Evolutionary conservation across 2,113 vertebrate genomes (phyloP).

Genomic region (Petroica traversi): DNA sequence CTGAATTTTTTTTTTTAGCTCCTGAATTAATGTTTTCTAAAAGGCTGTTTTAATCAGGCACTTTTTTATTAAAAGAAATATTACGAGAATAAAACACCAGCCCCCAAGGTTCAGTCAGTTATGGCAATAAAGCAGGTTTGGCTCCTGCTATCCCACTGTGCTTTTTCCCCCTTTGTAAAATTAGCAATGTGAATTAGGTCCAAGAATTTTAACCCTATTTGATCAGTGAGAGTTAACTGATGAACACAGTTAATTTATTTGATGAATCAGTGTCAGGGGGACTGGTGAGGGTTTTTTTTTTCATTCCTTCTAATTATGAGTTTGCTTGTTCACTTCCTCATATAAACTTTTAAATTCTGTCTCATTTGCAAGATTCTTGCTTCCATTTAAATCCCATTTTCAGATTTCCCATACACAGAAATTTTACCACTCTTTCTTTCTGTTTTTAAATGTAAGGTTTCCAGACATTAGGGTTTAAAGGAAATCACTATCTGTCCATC

Average conservation of each 20-base stretch:
- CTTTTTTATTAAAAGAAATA: conserved; percentile 63
- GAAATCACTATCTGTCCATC: neutral
- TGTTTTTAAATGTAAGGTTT: neutral
- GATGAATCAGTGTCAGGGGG: conserved; percentile 38
- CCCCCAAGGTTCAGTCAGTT: conserved; percentile 22
- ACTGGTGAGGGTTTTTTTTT: neutral
- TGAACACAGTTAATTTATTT: conserved; percentile 57
- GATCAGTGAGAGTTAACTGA: conserved; percentile 53
- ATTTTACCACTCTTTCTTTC: neutral
- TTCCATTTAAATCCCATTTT: neutral
- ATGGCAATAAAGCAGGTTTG: neutral
- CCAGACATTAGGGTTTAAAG: neutral
- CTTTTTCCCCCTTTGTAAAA: neutral
- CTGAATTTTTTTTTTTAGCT: conserved; percentile 66
- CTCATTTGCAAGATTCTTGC: neutral
- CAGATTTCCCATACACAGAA: neutral
- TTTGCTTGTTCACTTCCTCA: neutral
- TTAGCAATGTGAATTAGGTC: conserved; percentile 42
- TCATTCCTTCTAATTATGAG: neutral
- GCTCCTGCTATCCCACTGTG: neutral
- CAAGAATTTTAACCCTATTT: conserved; percentile 57
- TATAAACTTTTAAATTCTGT: neutral
- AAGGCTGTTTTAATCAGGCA: conserved; percentile 72
- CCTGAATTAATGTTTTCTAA: conserved; percentile 75
- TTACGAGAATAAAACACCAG: conserved; percentile 28